These are phyloP conservation scores for Drosophila ohnishii DNA, from an alignment of 1,140 invertebrate species.

Conservation along the genomic window DNA sequence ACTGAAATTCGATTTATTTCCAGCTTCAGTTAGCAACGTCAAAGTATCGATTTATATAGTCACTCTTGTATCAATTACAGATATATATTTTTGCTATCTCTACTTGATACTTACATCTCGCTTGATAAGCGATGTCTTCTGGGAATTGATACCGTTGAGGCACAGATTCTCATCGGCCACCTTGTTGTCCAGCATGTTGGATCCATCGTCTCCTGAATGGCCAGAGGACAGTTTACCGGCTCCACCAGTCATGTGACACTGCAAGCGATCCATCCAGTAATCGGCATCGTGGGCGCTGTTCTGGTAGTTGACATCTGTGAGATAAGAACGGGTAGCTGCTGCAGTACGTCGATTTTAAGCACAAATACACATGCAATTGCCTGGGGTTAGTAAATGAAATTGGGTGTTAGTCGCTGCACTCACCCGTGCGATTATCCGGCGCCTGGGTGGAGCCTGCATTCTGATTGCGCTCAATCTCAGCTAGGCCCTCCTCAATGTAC, in stretches of 20 bases:
- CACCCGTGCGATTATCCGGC: conserved; percentile 66
- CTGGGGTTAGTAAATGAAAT: conserved; percentile 38
- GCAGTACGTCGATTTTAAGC: conserved; percentile 40
- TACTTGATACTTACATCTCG: conserved; percentile 58
- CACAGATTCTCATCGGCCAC: conserved; percentile 81
- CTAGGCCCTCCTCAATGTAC: conserved; percentile 94
- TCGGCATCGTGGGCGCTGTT: conserved; percentile 67
- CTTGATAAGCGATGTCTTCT: conserved; percentile 74
- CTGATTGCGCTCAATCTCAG: conserved; percentile 87
- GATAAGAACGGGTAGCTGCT: conserved; percentile 73
- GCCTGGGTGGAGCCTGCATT: conserved; percentile 41
- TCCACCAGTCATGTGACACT: conserved; percentile 57
- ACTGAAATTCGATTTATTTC: too few species aligned
- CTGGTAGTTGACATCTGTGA: conserved; percentile 78
- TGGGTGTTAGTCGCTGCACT: conserved; percentile 9
- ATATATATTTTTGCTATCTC: neutral
- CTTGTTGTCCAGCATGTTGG: conserved; percentile 76
- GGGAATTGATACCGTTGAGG: conserved; percentile 74
- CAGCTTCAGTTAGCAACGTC: neutral
- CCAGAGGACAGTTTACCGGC: conserved; percentile 50
- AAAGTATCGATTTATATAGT: neutral
- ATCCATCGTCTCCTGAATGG: conserved; percentile 55
- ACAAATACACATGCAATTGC: conserved; percentile 30
- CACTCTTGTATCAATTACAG: neutral
- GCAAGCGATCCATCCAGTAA: conserved; percentile 80